Percentiles rank a stretch among this genome's conserved stretches.
These are phyloP conservation scores for Tenthredo notha DNA, from an alignment of 2,888 invertebrate genomes.

Conservation along the genomic window DNA sequence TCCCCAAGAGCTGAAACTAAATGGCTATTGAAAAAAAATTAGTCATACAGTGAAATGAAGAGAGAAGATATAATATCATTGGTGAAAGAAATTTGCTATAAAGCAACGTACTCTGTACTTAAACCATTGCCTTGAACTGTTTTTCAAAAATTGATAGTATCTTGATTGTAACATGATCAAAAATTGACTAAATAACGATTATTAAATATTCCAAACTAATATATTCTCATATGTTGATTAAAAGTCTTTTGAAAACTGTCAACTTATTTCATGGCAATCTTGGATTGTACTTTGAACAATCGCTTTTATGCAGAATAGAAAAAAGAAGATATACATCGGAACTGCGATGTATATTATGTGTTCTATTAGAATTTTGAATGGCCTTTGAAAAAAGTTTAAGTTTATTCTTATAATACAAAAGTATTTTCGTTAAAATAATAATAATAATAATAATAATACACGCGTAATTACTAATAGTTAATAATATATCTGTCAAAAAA, in stretches of 20 bases:
- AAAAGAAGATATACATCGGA: neutral
- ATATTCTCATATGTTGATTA: neutral
- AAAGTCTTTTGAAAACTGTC: neutral
- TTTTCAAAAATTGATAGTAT: neutral
- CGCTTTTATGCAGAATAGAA: neutral
- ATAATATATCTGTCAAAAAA: slow-evolving; percentile 1
- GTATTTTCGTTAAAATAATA: slow-evolving; percentile 6
- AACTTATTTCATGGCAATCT: slow-evolving; percentile 1
- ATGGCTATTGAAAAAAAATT: neutral
- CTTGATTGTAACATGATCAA: neutral
- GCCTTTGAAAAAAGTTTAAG: neutral
- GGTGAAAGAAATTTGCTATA: neutral
- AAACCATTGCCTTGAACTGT: neutral
- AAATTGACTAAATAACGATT: neutral
- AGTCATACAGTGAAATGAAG: neutral
- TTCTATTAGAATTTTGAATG: neutral
- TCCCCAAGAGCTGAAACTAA: slow-evolving; percentile 11
- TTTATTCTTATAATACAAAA: slow-evolving; percentile 34
- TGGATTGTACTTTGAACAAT: neutral
- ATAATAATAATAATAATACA: slow-evolving; percentile 7
- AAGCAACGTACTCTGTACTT: slow-evolving; percentile 6
- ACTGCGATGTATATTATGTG: no score
- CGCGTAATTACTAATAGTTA: neutral
- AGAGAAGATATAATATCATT: neutral
- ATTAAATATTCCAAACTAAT: neutral